These are phyloP conservation scores for Drosophila equinoxialis DNA, from an alignment of 1,140 invertebrate genomes.

Conservation along the genomic window DNA sequence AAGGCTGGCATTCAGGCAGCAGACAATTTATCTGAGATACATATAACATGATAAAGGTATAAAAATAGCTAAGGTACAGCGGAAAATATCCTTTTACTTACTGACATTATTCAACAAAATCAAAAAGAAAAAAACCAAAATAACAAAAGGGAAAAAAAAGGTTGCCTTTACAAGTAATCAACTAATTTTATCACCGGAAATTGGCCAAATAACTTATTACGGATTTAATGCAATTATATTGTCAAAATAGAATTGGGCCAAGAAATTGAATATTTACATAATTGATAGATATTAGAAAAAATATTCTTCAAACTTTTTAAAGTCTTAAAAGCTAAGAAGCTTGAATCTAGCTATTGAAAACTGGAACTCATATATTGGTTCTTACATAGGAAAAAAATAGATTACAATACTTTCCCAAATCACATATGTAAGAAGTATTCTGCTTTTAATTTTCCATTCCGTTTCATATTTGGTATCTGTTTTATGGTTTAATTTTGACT, in stretches of 20 bases:
- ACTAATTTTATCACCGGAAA: slow-evolving; percentile 3
- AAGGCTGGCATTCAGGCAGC: slow-evolving; percentile 30
- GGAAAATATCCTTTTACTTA: slow-evolving; percentile 2
- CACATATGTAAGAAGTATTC: neutral
- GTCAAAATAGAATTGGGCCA: neutral
- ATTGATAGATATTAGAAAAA: no score
- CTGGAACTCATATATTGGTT: no score
- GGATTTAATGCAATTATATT: neutral
- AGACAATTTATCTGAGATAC: slow-evolving; percentile 71
- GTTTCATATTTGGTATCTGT: neutral
- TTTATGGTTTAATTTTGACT: no score
- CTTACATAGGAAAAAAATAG: no score
- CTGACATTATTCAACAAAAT: slow-evolving; percentile 29
- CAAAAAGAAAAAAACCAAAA: neutral
- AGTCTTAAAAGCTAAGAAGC: no score
- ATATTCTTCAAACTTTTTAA: no score
- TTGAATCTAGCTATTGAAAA: no score
- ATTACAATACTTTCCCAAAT: neutral
- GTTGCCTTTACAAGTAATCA: slow-evolving; percentile 3
- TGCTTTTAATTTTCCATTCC: neutral
- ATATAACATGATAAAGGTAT: slow-evolving; percentile 44
- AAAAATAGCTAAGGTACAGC: slow-evolving; percentile 29
- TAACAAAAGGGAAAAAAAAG: neutral
- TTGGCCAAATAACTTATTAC: neutral
- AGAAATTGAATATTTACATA: neutral